A percentile compares a stretch with the other conserved stretches of the same genome.
Evolutionary conservation across 2,888 invertebrate species (phyloP).

Genomic region (Toxonevra muliebris): DNA sequence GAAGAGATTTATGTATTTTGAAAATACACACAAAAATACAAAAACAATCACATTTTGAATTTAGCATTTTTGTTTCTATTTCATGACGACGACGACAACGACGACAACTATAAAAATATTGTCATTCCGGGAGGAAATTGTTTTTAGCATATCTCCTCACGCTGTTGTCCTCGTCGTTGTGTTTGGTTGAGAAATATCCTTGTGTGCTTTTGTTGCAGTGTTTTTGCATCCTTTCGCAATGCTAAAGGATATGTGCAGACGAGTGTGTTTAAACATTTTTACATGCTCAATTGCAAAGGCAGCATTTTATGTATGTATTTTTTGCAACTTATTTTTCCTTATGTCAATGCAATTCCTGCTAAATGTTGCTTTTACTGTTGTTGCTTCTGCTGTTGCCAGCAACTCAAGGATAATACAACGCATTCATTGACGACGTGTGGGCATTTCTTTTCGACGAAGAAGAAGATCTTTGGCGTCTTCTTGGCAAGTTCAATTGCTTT

Average conservation of each 20-base stretch:
- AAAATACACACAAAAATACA: constrained; percentile 17
- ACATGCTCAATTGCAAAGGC: constrained; percentile 48
- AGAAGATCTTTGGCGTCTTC: constrained; percentile 45
- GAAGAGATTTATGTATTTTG: constrained; percentile 33
- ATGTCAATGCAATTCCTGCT: no score
- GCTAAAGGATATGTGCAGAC: constrained; percentile 40
- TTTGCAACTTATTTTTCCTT: no score
- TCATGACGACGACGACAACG: not conserved
- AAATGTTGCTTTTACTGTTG: not conserved
- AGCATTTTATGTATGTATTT: not conserved
- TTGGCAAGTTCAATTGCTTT: constrained; percentile 25
- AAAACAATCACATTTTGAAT: constrained; percentile 11
- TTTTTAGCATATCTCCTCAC: constrained; percentile 26
- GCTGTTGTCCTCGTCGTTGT: not conserved
- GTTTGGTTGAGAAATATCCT: not conserved
- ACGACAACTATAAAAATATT: constrained; percentile 26
- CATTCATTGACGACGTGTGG: constrained; percentile 23
- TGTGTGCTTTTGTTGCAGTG: not conserved
- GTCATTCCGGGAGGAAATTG: constrained; percentile 29
- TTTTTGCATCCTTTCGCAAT: constrained; percentile 13
- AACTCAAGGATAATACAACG: not conserved
- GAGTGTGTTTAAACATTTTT: constrained; percentile 54
- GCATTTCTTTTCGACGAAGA: constrained; percentile 22
- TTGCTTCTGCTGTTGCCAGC: not conserved
- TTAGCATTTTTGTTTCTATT: constrained; percentile 24